These are phyloP conservation scores for Sapajus apella DNA, from an alignment of 2,113 vertebrate species.

Conservation along the genomic window DNA sequence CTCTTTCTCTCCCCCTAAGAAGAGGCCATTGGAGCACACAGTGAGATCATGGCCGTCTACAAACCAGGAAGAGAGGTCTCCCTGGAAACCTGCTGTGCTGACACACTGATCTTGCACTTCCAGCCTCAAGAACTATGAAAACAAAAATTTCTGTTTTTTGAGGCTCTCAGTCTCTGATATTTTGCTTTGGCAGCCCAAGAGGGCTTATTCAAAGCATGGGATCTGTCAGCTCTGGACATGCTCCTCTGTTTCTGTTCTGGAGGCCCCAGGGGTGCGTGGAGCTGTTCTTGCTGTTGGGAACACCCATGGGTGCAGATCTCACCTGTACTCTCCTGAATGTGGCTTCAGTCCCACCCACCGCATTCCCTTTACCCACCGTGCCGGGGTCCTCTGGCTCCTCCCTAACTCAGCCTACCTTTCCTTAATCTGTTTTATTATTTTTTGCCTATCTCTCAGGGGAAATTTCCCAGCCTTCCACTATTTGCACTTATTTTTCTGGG, in stretches of 20 bases:
- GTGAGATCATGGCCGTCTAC: fast-evolving
- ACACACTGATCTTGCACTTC: neutral
- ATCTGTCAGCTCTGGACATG: fast-evolving
- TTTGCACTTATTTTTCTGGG: neutral
- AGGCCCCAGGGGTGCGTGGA: fast-evolving
- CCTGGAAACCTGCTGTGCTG: fast-evolving
- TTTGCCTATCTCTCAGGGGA: neutral
- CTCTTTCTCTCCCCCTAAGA: neutral
- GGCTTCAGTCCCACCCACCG: fast-evolving
- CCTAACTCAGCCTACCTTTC: neutral
- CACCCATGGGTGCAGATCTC: fast-evolving
- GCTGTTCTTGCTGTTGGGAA: neutral
- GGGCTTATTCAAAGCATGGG: neutral
- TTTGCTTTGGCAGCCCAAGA: neutral
- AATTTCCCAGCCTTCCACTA: neutral
- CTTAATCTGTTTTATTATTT: neutral
- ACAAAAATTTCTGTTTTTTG: neutral
- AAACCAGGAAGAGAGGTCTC: neutral
- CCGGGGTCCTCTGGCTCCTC: neutral
- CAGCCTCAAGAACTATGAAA: too few species aligned
- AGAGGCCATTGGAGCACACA: neutral
- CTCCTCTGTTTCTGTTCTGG: too few species aligned
- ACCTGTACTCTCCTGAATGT: fast-evolving
- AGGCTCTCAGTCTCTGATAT: fast-evolving
- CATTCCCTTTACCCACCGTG: fast-evolving